A percentile compares a stretch with the other conserved stretches of the same genome.
phyloP scores from a whole-genome alignment of 2,888 invertebrate species.

The Lamproptera curius region DNA sequence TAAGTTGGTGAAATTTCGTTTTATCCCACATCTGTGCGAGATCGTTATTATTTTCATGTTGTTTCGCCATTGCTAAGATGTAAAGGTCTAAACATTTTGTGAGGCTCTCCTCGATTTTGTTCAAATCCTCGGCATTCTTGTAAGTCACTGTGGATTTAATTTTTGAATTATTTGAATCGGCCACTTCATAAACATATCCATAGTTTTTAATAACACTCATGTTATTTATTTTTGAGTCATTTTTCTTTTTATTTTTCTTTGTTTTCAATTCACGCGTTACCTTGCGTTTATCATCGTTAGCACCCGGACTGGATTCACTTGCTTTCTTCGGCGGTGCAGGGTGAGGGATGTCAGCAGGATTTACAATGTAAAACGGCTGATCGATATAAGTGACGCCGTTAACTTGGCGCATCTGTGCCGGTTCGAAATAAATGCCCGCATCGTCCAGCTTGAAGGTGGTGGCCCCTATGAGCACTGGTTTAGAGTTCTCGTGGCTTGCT shows the following conservation, averaged over 20 bases:
- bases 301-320: too few relatives aligned
- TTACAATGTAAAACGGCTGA: conserved; percentile 4
- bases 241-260: not conserved
- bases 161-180: too few relatives aligned
- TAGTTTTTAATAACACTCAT: too few relatives aligned
- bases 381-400: not conserved
- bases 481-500: not conserved
- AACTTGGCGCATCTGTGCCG: not conserved
- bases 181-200: too few relatives aligned
- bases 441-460: not conserved
- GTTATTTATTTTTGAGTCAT: not conserved
- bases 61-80: not conserved
- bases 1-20: not conserved
- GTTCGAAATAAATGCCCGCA: conserved; percentile 3
- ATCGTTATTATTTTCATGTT: not conserved
- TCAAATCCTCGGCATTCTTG: too few relatives aligned
- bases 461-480: not conserved
- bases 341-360: not conserved
- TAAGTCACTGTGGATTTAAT: too few relatives aligned
- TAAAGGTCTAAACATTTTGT: not conserved
- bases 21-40: not conserved
- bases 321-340: not conserved
- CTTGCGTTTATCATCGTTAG: not conserved
- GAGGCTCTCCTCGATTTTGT: not conserved
- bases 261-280: not conserved